phyloP scores from a whole-genome alignment of 2,888 invertebrate genomes.

The Achlya flavicornis region DNA sequence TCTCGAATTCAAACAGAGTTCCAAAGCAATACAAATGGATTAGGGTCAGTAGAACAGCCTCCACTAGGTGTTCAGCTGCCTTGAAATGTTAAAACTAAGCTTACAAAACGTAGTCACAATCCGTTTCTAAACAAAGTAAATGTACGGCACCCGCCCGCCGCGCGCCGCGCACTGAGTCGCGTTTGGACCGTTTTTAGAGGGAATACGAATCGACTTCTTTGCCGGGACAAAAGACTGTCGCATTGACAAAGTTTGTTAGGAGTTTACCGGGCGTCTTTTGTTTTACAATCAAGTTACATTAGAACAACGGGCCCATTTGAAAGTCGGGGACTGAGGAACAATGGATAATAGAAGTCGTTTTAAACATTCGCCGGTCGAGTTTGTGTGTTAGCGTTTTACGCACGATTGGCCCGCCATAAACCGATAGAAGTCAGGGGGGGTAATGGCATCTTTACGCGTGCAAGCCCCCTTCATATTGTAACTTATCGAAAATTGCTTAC shows the following conservation, averaged over 20 bases:
- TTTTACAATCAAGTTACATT: constrained; percentile 73
- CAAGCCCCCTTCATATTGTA: constrained; percentile 36
- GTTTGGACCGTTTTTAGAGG: constrained; percentile 27
- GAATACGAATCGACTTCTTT: constrained; percentile 57
- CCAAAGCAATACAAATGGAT: neutral
- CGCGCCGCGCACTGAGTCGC: constrained; percentile 10
- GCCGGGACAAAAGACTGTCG: constrained; percentile 71
- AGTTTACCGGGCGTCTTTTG: constrained; percentile 57
- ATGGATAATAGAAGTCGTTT: constrained; percentile 62
- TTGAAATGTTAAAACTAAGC: constrained; percentile 6
- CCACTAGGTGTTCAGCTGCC: neutral
- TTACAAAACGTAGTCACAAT: constrained; percentile 10
- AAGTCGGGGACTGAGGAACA: constrained; percentile 47
- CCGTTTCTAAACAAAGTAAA: constrained; percentile 10
- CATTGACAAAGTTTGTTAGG: constrained; percentile 59
- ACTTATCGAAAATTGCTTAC: constrained; percentile 50
- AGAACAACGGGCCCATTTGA: constrained; percentile 57
- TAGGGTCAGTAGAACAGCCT: neutral
- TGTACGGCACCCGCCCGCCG: neutral
- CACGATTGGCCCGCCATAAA: constrained; percentile 63
- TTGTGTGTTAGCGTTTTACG: constrained; percentile 63
- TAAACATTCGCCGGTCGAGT: constrained; percentile 57
- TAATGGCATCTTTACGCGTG: constrained; percentile 32
- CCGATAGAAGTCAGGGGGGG: constrained; percentile 41
- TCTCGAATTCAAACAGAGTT: neutral